phyloP scores from a whole-genome alignment of 2,888 invertebrate species.

The Chloromyia formosa region DNA sequence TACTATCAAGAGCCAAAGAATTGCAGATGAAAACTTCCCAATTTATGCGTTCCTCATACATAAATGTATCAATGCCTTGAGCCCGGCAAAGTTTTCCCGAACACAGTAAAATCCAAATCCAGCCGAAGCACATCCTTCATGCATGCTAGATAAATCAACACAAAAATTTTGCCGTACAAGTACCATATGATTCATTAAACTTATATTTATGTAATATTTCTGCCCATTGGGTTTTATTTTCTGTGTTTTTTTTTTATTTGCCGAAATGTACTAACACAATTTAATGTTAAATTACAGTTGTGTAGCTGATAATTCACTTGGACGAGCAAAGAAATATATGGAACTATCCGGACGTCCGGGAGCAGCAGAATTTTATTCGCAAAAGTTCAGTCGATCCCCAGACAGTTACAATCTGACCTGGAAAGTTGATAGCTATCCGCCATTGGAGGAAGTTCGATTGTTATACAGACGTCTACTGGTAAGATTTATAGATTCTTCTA shows the following conservation, averaged over 20 bases:
- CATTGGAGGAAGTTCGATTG: slow-evolving; percentile 74
- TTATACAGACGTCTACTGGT: slow-evolving; percentile 76
- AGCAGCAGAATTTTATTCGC: slow-evolving; percentile 74
- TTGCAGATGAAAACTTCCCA: no score
- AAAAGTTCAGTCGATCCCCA: slow-evolving; percentile 70
- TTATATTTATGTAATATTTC: no score
- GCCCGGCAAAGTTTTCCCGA: no score
- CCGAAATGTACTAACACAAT: slow-evolving; percentile 21
- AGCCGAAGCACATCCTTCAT: no score
- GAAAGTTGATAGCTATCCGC: slow-evolving; percentile 78
- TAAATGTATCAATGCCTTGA: no score
- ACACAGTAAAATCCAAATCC: no score
- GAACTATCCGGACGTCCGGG: slow-evolving; percentile 77
- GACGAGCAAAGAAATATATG: slow-evolving; percentile 74
- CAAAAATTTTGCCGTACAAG: no score
- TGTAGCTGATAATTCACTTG: slow-evolving; percentile 75
- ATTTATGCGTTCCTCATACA: no score
- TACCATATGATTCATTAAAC: no score
- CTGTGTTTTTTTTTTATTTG: not conserved
- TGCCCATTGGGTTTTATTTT: no score
- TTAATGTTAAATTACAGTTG: slow-evolving; percentile 65
- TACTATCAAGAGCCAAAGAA: no score
- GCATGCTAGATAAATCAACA: no score
- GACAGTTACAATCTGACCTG: slow-evolving; percentile 74
- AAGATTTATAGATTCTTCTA: slow-evolving; percentile 52